These are phyloP conservation scores for Peromyscus maniculatus DNA, from an alignment of 2,113 vertebrate genomes.

Conservation along the genomic window DNA sequence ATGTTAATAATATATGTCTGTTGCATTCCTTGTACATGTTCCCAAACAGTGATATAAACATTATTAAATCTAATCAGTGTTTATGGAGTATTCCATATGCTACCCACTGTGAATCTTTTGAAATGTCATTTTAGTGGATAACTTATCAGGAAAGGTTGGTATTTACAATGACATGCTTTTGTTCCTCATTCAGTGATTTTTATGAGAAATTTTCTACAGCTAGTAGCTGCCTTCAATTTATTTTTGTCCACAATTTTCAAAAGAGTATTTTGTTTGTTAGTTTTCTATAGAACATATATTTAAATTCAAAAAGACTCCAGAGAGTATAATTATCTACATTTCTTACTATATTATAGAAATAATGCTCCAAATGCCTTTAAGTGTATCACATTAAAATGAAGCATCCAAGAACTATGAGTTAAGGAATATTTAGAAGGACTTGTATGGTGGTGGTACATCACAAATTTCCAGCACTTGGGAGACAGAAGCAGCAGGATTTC, in stretches of 20 bases:
- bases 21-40: constrained; percentile 70
- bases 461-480: not conserved
- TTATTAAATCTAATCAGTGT: constrained; percentile 79
- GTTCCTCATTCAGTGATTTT: constrained; percentile 64
- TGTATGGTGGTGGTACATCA: not conserved
- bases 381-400: constrained; percentile 14
- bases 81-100: constrained; percentile 58
- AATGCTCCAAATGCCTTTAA: constrained; percentile 36
- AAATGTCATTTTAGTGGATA: constrained; percentile 69
- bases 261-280: constrained; percentile 48
- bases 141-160: constrained; percentile 53
- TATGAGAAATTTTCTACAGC: constrained; percentile 61
- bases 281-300: constrained; percentile 47
- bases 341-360: constrained; percentile 46
- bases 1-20: constrained; percentile 77
- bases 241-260: constrained; percentile 56
- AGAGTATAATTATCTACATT: constrained; percentile 57
- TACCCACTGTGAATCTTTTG: constrained; percentile 67
- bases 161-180: constrained; percentile 59
- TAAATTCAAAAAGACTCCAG: constrained; percentile 60
- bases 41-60: constrained; percentile 78
- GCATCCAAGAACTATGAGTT: not conserved
- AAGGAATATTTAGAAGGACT: constrained; percentile 49
- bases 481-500: not conserved
- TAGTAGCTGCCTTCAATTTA: constrained; percentile 45